Evolutionary conservation across 2,888 invertebrate genomes (phyloP), one percentile per base, ranked within the genome.

Genomic region (Lasioglossum zephyrum): DNA sequence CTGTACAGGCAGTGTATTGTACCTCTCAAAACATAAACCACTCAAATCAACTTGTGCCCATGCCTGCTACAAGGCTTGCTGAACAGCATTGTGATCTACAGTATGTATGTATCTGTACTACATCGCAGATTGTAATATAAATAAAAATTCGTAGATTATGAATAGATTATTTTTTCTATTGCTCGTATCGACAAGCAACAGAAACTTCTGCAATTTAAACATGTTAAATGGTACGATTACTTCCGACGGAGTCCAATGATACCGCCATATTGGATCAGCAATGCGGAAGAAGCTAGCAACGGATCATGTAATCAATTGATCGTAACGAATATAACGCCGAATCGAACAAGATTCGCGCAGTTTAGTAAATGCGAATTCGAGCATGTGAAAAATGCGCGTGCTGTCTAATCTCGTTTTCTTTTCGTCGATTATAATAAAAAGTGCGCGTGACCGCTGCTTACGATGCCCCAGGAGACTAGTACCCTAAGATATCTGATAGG

Each of bases 71-170:
- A 18, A 49, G 49, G 49, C 18, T 18, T 49, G 49, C 18, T 49
- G 49, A 49, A 49, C 49, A 18, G 49, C 6, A 49, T 5, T 6
- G 49, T 18, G 18, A 49, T 49, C 18, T 9, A 16, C 41, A 5
- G 39, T 41, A 8, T 76, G 8, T 74, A 41, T 4, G 18, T 41
- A 39, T 26, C 60, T 85, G 72, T 79, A 85, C 75, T 79, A 41
- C 5, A 57, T 49, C 6, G 8, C 2, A 18, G 36, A 70, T 6
- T 69, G 44, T 63, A 63, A 16, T 69, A 31, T 44, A 26, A 88
- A 87, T 84, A 88, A 89, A 89, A 53, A 31, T 70, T 4, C n/a
- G 39, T 60, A 47, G 22, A 73, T 18, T 39, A 41, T 4, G 44
- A n/a, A 22, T 41, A 8, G 22, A 49, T 26, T 53, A 13, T 53